A percentile compares a stretch with the other conserved stretches of the same genome.
phyloP scores from a whole-genome alignment of 2,888 invertebrate species.

The Scotopteryx bipunctaria region DNA sequence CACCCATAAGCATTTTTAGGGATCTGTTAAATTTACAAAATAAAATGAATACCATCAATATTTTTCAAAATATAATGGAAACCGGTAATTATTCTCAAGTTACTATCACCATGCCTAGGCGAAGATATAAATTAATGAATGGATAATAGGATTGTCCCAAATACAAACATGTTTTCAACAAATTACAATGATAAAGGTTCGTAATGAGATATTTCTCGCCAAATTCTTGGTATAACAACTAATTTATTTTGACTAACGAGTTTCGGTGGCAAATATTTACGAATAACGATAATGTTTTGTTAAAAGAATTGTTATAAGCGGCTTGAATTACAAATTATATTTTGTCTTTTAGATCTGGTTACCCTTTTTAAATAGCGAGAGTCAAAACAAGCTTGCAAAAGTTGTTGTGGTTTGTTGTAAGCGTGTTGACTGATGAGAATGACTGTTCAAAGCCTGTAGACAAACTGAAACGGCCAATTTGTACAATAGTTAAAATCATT shows the following conservation, averaged over 20 bases:
- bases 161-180: not conserved
- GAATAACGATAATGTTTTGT: not conserved
- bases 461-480: too few relatives aligned
- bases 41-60: too few relatives aligned
- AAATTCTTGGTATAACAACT: not conserved
- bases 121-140: not conserved
- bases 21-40: too few relatives aligned
- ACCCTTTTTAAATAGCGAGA: too few relatives aligned
- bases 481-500: too few relatives aligned
- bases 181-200: not conserved
- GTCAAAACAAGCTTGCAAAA: too few relatives aligned
- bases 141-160: not conserved
- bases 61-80: too few relatives aligned
- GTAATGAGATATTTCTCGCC: not conserved
- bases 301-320: not conserved
- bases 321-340: not conserved
- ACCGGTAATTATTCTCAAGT: not conserved
- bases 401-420: too few relatives aligned
- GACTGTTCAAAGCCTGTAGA: too few relatives aligned
- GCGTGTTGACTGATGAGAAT: too few relatives aligned
- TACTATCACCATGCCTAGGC: not conserved
- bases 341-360: not conserved
- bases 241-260: not conserved
- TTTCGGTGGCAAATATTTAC: not conserved
- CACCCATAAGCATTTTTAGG: too few relatives aligned